Evolutionary conservation across 2,113 vertebrate genomes (phyloP), one percentile per base, ranked within the genome.

Genomic region (Romanogobio albipinnatus): DNA sequence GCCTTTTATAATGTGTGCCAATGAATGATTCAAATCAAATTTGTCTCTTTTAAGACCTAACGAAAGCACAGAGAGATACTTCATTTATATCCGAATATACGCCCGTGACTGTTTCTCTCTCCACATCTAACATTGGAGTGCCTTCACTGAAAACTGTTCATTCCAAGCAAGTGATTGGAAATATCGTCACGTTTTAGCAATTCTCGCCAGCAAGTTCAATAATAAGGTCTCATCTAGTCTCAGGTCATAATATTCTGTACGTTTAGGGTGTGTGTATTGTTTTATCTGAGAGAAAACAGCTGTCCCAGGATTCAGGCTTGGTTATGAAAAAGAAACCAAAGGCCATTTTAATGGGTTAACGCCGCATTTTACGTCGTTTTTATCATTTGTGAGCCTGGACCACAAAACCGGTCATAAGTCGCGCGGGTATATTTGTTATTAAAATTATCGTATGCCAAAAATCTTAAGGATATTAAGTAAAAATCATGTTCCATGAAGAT

Each of bases 71-170:
- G 81, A 75, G 71, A 76, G 26, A 43, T 71, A 53, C 78, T 71
- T n/a, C 17, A 45, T 33, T 64, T 80, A 13, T 64, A 49, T 17
- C 39, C 17, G 45, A 68, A 62, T 17, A 47, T 47, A 13, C 13
- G 58, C 81, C 66, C 47, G 62, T 56, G 81, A 82, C 81, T 82
- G 81, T 82, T 82, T 82, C 33, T 81, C 64, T 81, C 79, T 82
- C 81, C 81, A 82, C 66, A 14, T 82, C 81, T 24, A 82, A 82
- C 81, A 82, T 82, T 82, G 81, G 81, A 82, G 81, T 82, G 81
- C 81, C 81, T 82, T 82, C 81, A 82, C 47, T 82, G 81, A 73
- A 82, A 71, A 59, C 64, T 82, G 29, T 56, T 70, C 81, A 73
- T 82, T 82, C 81, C 81, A 58, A 56, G n/a, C 36, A 82, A 71